Base-by-base conservation (phyloP, 1,140 invertebrate genomes). In the Drosophila kohkoa region DNA sequence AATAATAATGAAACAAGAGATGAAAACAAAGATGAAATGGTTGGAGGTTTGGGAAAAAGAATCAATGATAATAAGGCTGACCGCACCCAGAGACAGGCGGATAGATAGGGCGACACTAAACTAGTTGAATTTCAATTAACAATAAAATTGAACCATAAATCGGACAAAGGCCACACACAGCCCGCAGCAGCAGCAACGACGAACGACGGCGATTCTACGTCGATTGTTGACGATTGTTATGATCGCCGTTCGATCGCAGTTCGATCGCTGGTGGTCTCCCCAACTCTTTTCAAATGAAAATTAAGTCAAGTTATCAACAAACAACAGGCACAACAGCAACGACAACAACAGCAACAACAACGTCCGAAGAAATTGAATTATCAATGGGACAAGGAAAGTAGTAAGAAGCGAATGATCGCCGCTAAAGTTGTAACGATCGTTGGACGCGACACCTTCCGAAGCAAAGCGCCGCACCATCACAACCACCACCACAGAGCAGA, bases 81-180 rank as follows among this genome's bases (percentile, higher is more conserved):
- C 79, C 75, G 65, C 79, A 69, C 79, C 79, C 75, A 52, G 46
- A 38, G 55, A 38, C 20, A 25, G 20, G 20, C 20, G 20, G 45
- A 49, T 10, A 38, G n/a, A 67, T 13, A 30, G 25, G 25, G 11
- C 49, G 25, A 58, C 75, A 87, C 82, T 85, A 88, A 91, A 91
- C 88, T 91, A 91, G 88, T 91, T 91, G 89, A 77, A 76, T 91
- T 91, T 91, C 88, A 91, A 91, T 91, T 91, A 91, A 91, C 88
- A 91, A 91, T 91, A 88, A 91, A 91, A 91, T 77, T 89, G 86
- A 91, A 91, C 69, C 85, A 91, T 91, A 91, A 91, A 88, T 81
- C 60, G 74, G 71, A 74, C 59, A 79, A 79, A 79, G 67, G 85
- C 82, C 82, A 86, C 82, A 86, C 82, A 70, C 82, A 86, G 28